These are phyloP conservation scores for Mesorhabditis sp. DNA, from an alignment of 2,888 invertebrate species.

Conservation along the genomic window DNA sequence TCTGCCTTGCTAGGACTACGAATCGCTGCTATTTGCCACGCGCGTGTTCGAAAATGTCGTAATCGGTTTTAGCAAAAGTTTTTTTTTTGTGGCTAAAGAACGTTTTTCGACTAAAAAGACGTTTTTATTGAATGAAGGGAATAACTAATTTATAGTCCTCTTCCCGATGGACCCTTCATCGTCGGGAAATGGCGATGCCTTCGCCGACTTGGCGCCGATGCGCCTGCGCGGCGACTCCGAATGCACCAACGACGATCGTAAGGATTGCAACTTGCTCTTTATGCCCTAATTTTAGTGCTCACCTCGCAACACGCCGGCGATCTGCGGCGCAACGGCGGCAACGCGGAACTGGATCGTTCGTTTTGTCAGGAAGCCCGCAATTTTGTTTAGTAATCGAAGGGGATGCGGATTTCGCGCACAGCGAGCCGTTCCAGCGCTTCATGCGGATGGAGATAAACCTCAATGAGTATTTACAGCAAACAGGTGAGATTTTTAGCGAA, in stretches of 20 bases:
- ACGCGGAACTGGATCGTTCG: constrained; percentile 4
- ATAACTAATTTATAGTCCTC: neutral
- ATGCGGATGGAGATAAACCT: constrained; percentile 32
- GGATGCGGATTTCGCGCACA: neutral
- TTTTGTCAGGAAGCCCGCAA: neutral
- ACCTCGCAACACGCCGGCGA: neutral
- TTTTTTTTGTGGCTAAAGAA: too few species aligned
- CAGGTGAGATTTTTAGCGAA: constrained; percentile 19
- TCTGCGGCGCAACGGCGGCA: constrained; percentile 1
- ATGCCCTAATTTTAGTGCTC: neutral
- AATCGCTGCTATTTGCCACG: too few species aligned
- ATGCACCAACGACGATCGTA: neutral
- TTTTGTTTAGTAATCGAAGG: neutral
- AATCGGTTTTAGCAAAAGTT: too few species aligned
- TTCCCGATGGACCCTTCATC: neutral
- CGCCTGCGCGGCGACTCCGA: neutral
- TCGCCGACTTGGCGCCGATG: constrained; percentile 3
- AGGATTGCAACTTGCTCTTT: neutral
- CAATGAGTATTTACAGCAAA: constrained; percentile 38
- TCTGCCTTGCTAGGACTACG: too few species aligned
- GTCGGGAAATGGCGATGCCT: neutral
- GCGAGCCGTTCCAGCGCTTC: constrained; percentile 14
- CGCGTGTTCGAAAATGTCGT: too few species aligned
- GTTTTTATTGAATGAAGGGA: too few species aligned
- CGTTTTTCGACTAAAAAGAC: too few species aligned